A percentile compares a stretch with the other conserved stretches of the same genome.
These are phyloP conservation scores for Platypus cylindrus DNA, from an alignment of 2,888 invertebrate species.

Conservation along the genomic window DNA sequence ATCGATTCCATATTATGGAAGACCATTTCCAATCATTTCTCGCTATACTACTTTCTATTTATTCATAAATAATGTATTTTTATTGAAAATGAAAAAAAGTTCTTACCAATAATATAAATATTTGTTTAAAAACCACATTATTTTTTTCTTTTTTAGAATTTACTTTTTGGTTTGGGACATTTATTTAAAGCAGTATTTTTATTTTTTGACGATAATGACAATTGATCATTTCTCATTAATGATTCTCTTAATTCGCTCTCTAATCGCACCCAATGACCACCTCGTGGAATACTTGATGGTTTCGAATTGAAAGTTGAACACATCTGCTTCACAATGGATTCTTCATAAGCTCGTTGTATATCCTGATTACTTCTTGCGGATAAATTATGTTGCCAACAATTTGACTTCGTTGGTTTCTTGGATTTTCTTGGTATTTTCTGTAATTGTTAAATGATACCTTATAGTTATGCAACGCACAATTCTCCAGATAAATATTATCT, in stretches of 20 bases:
- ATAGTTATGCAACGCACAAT: too few species aligned
- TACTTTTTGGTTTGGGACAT: constrained; percentile 3
- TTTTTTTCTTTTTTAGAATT: constrained; percentile 1
- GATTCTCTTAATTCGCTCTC: constrained; percentile 67
- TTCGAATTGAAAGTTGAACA: constrained; percentile 44
- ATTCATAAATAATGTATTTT: too few species aligned
- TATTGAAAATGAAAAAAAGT: too few species aligned
- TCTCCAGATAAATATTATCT: neutral
- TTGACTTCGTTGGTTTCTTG: too few species aligned
- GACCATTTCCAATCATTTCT: too few species aligned
- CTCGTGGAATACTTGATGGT: constrained; percentile 28
- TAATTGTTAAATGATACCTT: too few species aligned
- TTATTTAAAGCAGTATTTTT: constrained; percentile 5
- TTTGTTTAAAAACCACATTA: neutral
- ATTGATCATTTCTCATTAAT: constrained; percentile 12
- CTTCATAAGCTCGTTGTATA: constrained; percentile 73
- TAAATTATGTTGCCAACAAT: constrained; percentile 63
- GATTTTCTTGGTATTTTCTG: constrained; percentile 15
- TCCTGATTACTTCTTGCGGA: constrained; percentile 80
- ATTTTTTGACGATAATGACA: constrained; percentile 9
- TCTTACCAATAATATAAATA: too few species aligned
- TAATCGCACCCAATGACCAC: constrained; percentile 62
- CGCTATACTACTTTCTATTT: too few species aligned
- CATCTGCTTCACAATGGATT: constrained; percentile 59
- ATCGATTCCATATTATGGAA: too few species aligned